Evolutionary conservation across 2,888 invertebrate species (phyloP), one percentile per base, ranked within the genome.

Genomic region (Meandrusa payeni): DNA sequence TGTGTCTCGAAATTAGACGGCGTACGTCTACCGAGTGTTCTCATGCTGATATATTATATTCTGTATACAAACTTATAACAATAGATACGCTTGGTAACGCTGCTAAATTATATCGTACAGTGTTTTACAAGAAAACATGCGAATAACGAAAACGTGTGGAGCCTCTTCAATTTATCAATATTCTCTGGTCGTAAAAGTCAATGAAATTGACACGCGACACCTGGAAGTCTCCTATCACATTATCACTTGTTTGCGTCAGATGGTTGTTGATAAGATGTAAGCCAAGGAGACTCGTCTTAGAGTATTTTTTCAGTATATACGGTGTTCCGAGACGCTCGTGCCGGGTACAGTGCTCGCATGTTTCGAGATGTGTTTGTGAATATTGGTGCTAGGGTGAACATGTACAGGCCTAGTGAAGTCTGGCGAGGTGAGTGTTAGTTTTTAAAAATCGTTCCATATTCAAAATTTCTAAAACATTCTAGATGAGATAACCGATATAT

Each of bases 191-290:
- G 34, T 50, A 40, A 42, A 43, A 47, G 43, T 57, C 47, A 55
- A 55, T 55, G 52, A 47, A 54, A 53, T 51, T 46, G 51, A 50
- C 52, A 52, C 41, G 48, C 43, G 26, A 26, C 34, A 40, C 38
- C 51, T 43, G 31, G 42, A 52, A 58, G 50, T 54, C 57, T 47
- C 40, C 51, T 64, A 64, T 60, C 58, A 52, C 46, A 55, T 57
- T 64, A 73, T 76, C 71, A 63, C 45, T 47, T 24, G 45, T 43
- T 43, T 57, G 67, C 77, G 76, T 76, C 76, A 72, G 63, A 67
- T 67, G 59, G 55, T 52, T 52, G 46, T 46, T 61, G 75, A 76
- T 75, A 75, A 68, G 52, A 43, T 24, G 20, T 32, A 50, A 49
- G 48, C 54, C 59, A 57, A 59, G 53, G 50, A 51, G 51, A 54